Evolutionary conservation across 2,797 vertebrate genomes (phyloP).

Genomic region (Neostethus bicornis): DNA sequence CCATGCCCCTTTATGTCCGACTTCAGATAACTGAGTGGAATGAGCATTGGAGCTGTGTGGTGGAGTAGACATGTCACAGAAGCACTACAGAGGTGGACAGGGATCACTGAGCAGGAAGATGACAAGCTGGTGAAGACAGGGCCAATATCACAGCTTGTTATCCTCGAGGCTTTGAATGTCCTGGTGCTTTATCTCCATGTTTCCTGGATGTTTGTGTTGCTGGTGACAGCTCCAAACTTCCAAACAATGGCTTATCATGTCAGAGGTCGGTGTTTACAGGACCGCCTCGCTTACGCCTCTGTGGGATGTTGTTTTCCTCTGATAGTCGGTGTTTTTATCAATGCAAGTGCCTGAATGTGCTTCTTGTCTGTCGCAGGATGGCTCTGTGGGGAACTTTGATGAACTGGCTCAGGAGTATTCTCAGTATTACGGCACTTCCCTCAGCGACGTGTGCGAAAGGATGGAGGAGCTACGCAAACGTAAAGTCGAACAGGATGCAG

Average conservation of each 20-base stretch:
- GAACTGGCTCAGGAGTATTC: constrained; percentile 93
- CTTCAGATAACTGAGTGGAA: constrained; percentile 28
- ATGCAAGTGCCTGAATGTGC: constrained; percentile 7
- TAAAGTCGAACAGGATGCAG: constrained; percentile 87
- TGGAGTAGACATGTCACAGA: constrained; percentile 42
- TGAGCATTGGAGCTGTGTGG: constrained; percentile 50
- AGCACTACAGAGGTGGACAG: constrained; percentile 31
- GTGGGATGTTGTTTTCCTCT: constrained; percentile 4
- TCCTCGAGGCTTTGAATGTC: constrained; percentile 32
- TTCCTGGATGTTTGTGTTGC: constrained; percentile 44
- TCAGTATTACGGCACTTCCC: constrained; percentile 92
- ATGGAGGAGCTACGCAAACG: constrained; percentile 95
- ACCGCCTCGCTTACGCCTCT: constrained; percentile 19
- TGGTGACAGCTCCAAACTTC: constrained; percentile 9
- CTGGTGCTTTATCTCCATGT: constrained; percentile 45
- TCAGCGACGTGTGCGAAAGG: constrained; percentile 90
- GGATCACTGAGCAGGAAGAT: constrained; percentile 57
- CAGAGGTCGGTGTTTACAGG: constrained; percentile 29
- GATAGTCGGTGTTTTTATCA: constrained; percentile 11
- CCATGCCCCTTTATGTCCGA: constrained; percentile 45
- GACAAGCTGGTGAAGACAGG: constrained; percentile 16
- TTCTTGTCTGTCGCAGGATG: constrained; percentile 82
- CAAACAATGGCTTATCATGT: constrained; percentile 47
- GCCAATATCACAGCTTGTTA: constrained; percentile 46
- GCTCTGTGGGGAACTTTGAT: constrained; percentile 91